These are phyloP conservation scores for Erpornis zantholeuca DNA, from an alignment of 2,113 vertebrate species.

Conservation along the genomic window DNA sequence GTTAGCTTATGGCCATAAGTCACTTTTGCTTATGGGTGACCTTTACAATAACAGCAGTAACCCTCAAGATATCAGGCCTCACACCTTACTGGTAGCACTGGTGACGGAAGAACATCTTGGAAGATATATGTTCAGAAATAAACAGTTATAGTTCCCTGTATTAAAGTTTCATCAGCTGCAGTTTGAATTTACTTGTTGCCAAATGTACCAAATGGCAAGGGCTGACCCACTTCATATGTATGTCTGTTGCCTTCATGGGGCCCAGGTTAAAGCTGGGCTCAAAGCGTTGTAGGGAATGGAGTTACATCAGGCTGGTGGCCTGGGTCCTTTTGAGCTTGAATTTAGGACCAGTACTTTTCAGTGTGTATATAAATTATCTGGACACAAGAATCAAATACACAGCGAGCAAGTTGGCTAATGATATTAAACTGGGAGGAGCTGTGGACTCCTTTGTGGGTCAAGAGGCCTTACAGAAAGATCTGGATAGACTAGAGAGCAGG, in stretches of 20 bases:
- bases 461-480: not conserved
- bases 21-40: not conserved
- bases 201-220: not conserved
- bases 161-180: not conserved
- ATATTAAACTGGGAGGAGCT: not conserved
- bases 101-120: not conserved
- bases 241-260: accelerated
- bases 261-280: not conserved
- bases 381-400: not conserved
- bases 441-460: not conserved
- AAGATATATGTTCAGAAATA: not conserved
- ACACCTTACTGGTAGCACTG: not conserved
- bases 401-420: not conserved
- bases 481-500: not conserved
- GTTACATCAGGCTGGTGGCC: not conserved
- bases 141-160: accelerated
- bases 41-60: not conserved
- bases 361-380: not conserved
- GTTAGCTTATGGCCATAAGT: not conserved
- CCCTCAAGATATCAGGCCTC: not conserved
- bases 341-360: not conserved
- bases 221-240: not conserved
- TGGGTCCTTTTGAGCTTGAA: not conserved
- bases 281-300: accelerated
- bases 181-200: not conserved